These are phyloP conservation scores for Maniola jurtina DNA, from an alignment of 1,140 invertebrate genomes.

Conservation along the genomic window DNA sequence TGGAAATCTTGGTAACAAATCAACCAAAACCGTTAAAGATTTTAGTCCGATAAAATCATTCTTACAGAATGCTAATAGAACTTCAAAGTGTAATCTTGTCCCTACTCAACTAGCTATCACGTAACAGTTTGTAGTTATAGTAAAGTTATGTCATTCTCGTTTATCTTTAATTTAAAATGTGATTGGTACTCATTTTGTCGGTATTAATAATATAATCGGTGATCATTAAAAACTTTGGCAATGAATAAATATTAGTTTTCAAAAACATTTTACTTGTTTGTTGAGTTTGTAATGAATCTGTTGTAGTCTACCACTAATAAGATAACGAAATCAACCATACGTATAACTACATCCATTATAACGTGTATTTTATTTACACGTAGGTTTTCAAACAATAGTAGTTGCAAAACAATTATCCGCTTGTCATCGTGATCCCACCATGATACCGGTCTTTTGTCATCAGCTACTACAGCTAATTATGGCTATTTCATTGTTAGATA, in stretches of 20 bases:
- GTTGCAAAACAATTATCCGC: conserved; percentile 21
- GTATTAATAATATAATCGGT: too few species aligned
- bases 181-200: too few species aligned
- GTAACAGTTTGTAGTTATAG: conserved; percentile 6
- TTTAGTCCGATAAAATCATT: too few species aligned
- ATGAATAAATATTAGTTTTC: too few species aligned
- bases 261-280: too few species aligned
- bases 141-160: conserved; percentile 13
- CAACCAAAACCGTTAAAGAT: neutral
- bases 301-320: neutral
- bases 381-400: conserved; percentile 17
- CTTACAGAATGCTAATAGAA: neutral
- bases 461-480: neutral
- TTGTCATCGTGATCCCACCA: conserved; percentile 21
- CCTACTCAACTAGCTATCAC: conserved; percentile 4
- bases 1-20: neutral
- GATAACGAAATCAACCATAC: neutral
- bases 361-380: neutral
- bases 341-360: neutral
- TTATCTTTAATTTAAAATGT: neutral
- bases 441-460: conserved; percentile 12
- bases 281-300: too few species aligned
- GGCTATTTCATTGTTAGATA: neutral
- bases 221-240: too few species aligned
- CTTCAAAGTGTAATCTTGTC: neutral